Evolutionary conservation across 2,797 vertebrate genomes (phyloP), one percentile per base, ranked within the genome.

Genomic region (Labroides dimidiatus): DNA sequence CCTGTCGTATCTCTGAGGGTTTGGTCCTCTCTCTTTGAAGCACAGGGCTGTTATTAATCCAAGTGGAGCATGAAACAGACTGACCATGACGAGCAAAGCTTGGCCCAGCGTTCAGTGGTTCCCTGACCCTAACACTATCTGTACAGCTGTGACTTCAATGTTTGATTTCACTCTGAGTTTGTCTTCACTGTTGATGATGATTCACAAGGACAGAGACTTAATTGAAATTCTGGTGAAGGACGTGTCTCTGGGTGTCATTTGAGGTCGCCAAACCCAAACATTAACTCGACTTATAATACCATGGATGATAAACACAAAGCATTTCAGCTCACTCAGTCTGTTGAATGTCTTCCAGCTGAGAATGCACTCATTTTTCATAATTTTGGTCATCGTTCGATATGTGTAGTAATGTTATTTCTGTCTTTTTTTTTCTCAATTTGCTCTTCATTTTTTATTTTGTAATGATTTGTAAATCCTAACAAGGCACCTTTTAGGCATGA

Each of bases 71-170:
- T 21, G 6, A 13, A 43, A 48, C 19, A 12, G 48, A 54, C n/a
- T 47, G 21, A 44, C 15, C 19, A 23, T 42, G 39, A 66, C 53
- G 23, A 63, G 10, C 6, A 43, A 11, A 14, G 42, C 51, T 53
- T 42, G 24, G 24, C 59, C 23, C 45, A 30, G 52, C n/a, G n/a
- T n/a, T n/a, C n/a, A n/a, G n/a, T n/a, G 47, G 59, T 51, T 55
- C 43, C 39, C 4, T 4, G 17, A 49, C 19, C 21, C 15, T 17
- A 4, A 36, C 8, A 20, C 47, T 23, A 42, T 52, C 41, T 49
- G 43, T 4, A 1, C 20, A 48, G 57, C 19, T 59, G 47, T 47
- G 39, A 52, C 39, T 39, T 57, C 27, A 19, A 42, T 3, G 6
- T 44, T n/a, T 17, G 17, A 44, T n/a, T 44, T 14, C 14, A 6